Conservation (phyloP, 2,113 vertebrate species). For the Sorex araneus region DNA sequence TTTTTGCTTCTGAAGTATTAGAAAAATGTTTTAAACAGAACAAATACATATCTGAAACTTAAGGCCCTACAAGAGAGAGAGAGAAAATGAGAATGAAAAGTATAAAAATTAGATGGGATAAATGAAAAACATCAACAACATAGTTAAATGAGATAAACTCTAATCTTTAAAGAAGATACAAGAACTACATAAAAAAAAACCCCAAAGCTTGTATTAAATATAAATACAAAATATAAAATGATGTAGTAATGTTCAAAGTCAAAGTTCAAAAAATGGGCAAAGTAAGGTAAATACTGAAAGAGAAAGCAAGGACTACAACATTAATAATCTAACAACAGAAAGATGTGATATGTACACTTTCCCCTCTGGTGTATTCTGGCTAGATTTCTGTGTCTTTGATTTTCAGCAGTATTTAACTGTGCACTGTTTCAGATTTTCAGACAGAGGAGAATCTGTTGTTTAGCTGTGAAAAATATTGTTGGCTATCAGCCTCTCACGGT, state of each 20-base stretch:
- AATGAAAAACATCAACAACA: neutral
- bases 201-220: neutral
- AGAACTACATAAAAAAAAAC: neutral
- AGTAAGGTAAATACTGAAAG: neutral
- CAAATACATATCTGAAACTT: slow-evolving; percentile 24
- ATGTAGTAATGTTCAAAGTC: slow-evolving; percentile 5
- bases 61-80: neutral
- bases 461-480: neutral
- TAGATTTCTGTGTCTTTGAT: neutral
- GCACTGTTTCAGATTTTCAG: neutral
- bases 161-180: slow-evolving; percentile 14
- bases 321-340: slow-evolving; percentile 15
- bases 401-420: neutral
- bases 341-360: neutral
- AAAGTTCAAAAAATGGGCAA: neutral
- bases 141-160: slow-evolving; percentile 32
- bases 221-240: slow-evolving; percentile 33
- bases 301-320: neutral
- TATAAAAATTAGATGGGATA: slow-evolving; percentile 34
- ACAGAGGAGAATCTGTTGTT: neutral
- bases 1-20: slow-evolving; percentile 12
- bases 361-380: too few species aligned
- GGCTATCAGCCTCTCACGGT: neutral
- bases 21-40: slow-evolving; percentile 49
- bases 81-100: neutral